Base-by-base conservation (phyloP, 1,140 invertebrate genomes). In the Coenobita brevimanus region DNA sequence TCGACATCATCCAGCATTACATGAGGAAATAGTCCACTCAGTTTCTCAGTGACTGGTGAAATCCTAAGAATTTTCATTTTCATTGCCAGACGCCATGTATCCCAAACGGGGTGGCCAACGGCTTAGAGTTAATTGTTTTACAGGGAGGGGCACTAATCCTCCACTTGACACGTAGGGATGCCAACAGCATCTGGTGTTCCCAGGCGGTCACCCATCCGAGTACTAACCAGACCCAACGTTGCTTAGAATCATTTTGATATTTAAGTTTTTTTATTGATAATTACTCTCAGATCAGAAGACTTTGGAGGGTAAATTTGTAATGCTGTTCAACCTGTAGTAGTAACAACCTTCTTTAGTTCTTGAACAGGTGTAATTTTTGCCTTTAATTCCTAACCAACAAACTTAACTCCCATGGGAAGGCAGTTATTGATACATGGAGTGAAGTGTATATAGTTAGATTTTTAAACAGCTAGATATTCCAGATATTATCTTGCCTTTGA, bases 1-100 rank as follows among this genome's bases (percentile, higher is more conserved):
- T 99, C 92, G 97, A 99, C 92, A 95, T 98, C 91, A 92, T 99
- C 64, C 57, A 46, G 13, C 73, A 86, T 75, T 86, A 86, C 83
- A 86, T 86, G 83, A 86, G 30, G 73, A 86, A 86, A 41, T 79
- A 86, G 75, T 79, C 15, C 46, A 46, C 33, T 41, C 43, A 27
- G 0, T 54, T 30, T 46, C 50, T 30, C 50, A 27, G 54, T 79
- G 38, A 60, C 30, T 15, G 27, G 76, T 30, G 30, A 30, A 24
- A 54, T 57, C 13, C 3, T 54, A 57, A 30, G 50, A n/a, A n/a
- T n/a, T n/a, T n/a, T n/a, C n/a, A n/a, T n/a, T n/a, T n/a, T n/a
- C n/a, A n/a, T n/a, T n/a, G n/a, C n/a, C n/a, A n/a, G n/a, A n/a
- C n/a, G n/a, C n/a, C n/a, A n/a, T n/a, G n/a, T n/a, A n/a, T n/a